Evolutionary conservation across 2,888 invertebrate genomes (phyloP), one percentile per base, ranked within the genome.

Genomic region (Monopis laevigella): DNA sequence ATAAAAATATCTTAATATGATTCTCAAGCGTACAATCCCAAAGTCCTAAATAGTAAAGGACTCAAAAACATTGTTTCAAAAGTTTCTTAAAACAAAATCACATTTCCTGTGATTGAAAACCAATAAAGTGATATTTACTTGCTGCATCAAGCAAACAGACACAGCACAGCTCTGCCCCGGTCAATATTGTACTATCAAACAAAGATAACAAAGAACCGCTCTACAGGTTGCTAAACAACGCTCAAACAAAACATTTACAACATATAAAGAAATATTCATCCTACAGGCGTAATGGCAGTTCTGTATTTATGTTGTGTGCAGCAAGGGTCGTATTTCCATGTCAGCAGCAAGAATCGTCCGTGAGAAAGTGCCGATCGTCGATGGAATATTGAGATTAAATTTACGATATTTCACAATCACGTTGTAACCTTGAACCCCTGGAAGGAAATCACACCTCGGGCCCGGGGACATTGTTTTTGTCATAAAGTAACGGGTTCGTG

Each of bases 321-420:
- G 17, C 17, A 32, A 32, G 32, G 32, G 32, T 32, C 17, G 32
- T n/a, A 32, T 32, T 32, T 7, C 32, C 10, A 32, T 32, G 32
- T 17, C 16, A 13, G 10, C 16, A 8, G 13, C 14, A 17, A n/a
- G 14, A 13, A 51, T 47, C 48, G 49, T 54, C 66, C 75, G 77
- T 77, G 77, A 72, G 74, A 77, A 71, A 66, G 62, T 58, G 51
- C 53, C 56, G 61, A 70, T 44, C 47, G 48, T 54, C 60, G 67
- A 67, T 67, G 66, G 62, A 58, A 60, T 54, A 60, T 66, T 62
- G 57, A 60, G 66, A 72, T 73, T 66, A 65, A 59, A 71, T 74
- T 73, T 71, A 73, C 66, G 66, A 71, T 72, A 71, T 70, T 73
- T 69, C 59, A 56, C 66, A 68, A 71, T 72, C 71, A 74, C 69